Evolutionary conservation across 2,113 vertebrate genomes (phyloP), one percentile per base, ranked within the genome.

Genomic region (Microtus pennsylvanicus): DNA sequence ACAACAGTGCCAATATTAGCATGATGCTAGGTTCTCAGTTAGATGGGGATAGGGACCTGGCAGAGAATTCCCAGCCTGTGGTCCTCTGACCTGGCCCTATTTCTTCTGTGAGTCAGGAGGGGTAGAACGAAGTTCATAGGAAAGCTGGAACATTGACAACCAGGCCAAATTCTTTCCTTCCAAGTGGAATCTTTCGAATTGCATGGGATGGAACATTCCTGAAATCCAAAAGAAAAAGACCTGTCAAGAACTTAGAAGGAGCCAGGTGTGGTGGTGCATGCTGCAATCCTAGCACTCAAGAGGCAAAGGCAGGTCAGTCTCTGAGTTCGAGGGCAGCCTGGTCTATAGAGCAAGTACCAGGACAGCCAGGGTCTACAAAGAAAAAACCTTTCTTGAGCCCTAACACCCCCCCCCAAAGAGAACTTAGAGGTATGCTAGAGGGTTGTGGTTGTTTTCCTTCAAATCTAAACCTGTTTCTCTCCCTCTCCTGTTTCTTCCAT

Each of bases 111-210:
- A 35, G 35, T n/a, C 1, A 7, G 22, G 10, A 24, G 14, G 35
- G 8, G 70, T n/a, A 33, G 33, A 80, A 81, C 45, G n/a, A 72
- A 83, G 28, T 9, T 28, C 35, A n/a, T 12, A 4, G 58, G n/a
- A 63, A 83, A 63, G 63, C n/a, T 63, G 58, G n/a, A 63, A 16
- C 13, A 3, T 61, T 61, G n/a, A 30, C 81, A 83, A 42, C 24
- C 21, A 19, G n/a, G n/a, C n/a, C 81, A 65, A 45, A 3, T 45
- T 63, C n/a, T 85, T 65, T 85, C 38, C n/a, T 65, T 85, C 26
- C 17, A 38, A 65, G 81, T 78, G 30, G 65, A 97, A 77, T 38
- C 61, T 82, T 94, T 94, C 90, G 52, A 76, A 96, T 82, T n/a
- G 7, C 14, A 52, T 47, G 38, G 63, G 47, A 7, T 38, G 26